A percentile compares a stretch with the other conserved stretches of the same genome.
phyloP scores from a whole-genome alignment of 2,888 invertebrate genomes.

The Leucophenga montana region DNA sequence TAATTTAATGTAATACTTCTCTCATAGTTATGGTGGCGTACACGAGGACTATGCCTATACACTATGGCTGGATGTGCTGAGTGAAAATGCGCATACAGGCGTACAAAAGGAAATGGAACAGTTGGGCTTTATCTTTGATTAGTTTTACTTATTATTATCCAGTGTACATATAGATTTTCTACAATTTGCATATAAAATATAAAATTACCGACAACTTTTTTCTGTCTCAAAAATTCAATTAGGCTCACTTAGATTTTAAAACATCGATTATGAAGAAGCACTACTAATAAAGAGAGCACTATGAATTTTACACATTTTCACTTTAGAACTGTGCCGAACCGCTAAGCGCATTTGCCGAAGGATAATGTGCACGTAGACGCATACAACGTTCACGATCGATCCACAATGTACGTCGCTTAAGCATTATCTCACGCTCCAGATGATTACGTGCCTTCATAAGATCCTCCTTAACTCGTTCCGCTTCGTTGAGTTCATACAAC shows the following conservation, averaged over 20 bases:
- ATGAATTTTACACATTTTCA: not conserved
- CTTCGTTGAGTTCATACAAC: slow-evolving; percentile 78
- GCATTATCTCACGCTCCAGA: slow-evolving; percentile 79
- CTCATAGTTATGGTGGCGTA: slow-evolving; percentile 70
- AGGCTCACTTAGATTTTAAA: no score
- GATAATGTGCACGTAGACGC: slow-evolving; percentile 78
- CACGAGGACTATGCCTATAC: slow-evolving; percentile 83
- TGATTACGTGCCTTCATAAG: slow-evolving; percentile 75
- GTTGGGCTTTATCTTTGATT: slow-evolving; percentile 77
- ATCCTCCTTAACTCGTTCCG: slow-evolving; percentile 76
- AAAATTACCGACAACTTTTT: no score
- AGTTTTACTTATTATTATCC: slow-evolving; percentile 3
- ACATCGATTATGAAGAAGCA: not conserved
- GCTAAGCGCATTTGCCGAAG: slow-evolving; percentile 77
- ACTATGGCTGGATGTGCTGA: slow-evolving; percentile 81
- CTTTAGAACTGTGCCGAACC: slow-evolving; percentile 65
- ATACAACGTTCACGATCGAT: slow-evolving; percentile 78
- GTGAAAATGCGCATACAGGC: slow-evolving; percentile 73
- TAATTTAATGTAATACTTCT: not conserved
- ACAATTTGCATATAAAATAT: not conserved
- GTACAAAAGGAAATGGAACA: slow-evolving; percentile 79
- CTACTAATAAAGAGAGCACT: not conserved
- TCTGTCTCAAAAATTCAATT: not conserved
- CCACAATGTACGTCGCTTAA: slow-evolving; percentile 79
- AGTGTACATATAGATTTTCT: no score